A percentile compares a stretch with the other conserved stretches of the same genome.
Evolutionary conservation across 2,797 vertebrate species (phyloP).

Genomic region (Bradypus variegatus): DNA sequence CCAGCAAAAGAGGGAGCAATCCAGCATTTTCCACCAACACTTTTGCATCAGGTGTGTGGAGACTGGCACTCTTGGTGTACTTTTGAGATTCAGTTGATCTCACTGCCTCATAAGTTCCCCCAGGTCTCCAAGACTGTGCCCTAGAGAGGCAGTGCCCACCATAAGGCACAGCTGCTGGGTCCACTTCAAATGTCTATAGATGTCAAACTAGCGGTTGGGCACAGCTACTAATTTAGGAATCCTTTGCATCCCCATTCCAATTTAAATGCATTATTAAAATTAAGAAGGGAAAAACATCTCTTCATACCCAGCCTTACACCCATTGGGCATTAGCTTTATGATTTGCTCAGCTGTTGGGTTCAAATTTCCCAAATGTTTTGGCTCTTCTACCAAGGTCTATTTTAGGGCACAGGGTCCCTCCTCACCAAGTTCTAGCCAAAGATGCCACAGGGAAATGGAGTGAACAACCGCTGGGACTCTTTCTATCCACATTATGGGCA

Average conservation of each 20-base stretch:
- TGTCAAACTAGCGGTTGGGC: background rate
- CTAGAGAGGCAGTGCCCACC: too few relatives aligned
- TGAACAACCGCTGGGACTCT: background rate
- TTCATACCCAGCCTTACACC: background rate
- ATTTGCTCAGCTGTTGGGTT: conserved; percentile 32
- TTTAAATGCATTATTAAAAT: conserved; percentile 30
- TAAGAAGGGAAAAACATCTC: background rate
- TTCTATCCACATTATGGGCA: background rate
- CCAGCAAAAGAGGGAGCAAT: background rate
- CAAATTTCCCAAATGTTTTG: conserved; percentile 21
- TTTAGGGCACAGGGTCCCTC: background rate
- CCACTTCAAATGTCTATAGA: background rate
- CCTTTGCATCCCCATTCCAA: background rate
- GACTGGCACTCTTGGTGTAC: background rate
- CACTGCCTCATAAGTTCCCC: background rate
- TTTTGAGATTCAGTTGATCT: too few relatives aligned
- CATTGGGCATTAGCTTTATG: background rate
- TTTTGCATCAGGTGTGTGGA: background rate
- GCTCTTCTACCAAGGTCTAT: background rate
- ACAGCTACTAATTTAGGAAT: background rate
- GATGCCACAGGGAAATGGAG: background rate
- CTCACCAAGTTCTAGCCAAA: background rate
- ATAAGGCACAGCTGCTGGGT: background rate
- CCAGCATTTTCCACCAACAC: background rate
- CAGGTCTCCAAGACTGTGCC: background rate